These are phyloP conservation scores for Sebastes hopkinsi DNA, from an alignment of 2,797 vertebrate species.

Conservation along the genomic window DNA sequence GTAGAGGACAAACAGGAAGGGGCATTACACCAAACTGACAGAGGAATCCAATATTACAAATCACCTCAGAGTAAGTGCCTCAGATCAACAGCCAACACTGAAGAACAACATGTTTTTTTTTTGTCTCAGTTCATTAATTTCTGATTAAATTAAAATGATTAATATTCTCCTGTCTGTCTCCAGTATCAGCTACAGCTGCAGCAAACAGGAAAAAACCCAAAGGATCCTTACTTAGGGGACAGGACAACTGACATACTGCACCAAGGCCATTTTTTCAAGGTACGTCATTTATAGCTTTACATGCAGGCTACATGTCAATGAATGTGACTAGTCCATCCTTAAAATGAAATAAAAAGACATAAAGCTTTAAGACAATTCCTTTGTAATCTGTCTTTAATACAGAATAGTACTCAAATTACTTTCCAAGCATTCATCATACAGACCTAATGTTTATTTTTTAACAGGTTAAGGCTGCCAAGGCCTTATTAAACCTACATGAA, in stretches of 20 bases:
- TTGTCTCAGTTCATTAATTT: neutral
- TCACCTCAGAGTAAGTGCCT: conserved; percentile 66
- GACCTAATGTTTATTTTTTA: neutral
- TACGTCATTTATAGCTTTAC: neutral
- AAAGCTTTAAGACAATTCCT: neutral
- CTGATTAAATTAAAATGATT: no score
- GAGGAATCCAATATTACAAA: conserved; percentile 41
- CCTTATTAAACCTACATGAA: conserved; percentile 2
- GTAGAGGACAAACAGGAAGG: conserved; percentile 24
- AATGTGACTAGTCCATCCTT: neutral
- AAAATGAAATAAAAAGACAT: neutral
- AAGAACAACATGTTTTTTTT: neutral
- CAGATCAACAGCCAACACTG: neutral
- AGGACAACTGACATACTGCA: conserved; percentile 13
- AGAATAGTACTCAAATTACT: neutral
- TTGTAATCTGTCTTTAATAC: neutral
- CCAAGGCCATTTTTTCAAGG: conserved; percentile 43
- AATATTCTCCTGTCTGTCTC: neutral
- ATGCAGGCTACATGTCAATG: neutral
- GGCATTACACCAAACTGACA: conserved; percentile 55
- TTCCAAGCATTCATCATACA: neutral
- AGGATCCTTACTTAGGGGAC: neutral
- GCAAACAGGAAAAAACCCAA: conserved; percentile 22
- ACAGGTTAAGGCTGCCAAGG: conserved; percentile 32
- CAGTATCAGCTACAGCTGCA: conserved; percentile 47